Base-by-base conservation (phyloP, 92 coral and sea anemone species). In the Siderastrea siderea region DNA sequence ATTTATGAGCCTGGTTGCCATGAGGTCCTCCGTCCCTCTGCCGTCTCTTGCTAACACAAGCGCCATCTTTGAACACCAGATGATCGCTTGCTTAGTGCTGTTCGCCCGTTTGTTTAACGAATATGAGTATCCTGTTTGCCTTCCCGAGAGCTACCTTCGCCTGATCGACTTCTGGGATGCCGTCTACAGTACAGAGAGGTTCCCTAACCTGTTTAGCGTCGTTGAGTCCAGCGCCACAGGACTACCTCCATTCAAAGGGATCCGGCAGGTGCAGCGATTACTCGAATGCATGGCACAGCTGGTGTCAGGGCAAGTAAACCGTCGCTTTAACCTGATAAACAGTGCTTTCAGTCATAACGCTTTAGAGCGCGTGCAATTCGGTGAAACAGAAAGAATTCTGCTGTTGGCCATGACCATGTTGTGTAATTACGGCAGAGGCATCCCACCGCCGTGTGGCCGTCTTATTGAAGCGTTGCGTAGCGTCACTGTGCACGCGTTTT, bases 401-500 rank as follows among this genome's bases (percentile, higher is more conserved):
- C 80, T 97, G 53, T 87, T 97, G 13, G 92, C 90, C 13, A 79
- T 97, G 59, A 94, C 96, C 55, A 94, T 97, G 98, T 77, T 97
- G 71, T 96, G 96, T 75, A 97, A 97, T 84, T 92, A 96, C 83
- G 99, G 94, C 66, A 84, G 87, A n/a, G 92, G 91, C 46, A 88
- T 97, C 50, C 80, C 82, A 3, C 79, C 84, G 15, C 81, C 91
- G 53, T 84, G 83, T 49, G 74, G 68, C 10, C 75, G 48, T 57
- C 79, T 91, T 8, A 57, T 88, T 51, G 75, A 78, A n/a, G 71
- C 73, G 68, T 74, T 91, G 26, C 89, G 89, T 10, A 50, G 79
- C 67, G 78, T 91, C 47, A 45, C 68, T 38, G 83, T 84, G 74
- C 89, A 91, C 71, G 65, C 72, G 52, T 70, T 79, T 53, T 71